Evolutionary conservation across 2,113 vertebrate species (phyloP), one percentile per base, ranked within the genome.

Genomic region (Mola mola): DNA sequence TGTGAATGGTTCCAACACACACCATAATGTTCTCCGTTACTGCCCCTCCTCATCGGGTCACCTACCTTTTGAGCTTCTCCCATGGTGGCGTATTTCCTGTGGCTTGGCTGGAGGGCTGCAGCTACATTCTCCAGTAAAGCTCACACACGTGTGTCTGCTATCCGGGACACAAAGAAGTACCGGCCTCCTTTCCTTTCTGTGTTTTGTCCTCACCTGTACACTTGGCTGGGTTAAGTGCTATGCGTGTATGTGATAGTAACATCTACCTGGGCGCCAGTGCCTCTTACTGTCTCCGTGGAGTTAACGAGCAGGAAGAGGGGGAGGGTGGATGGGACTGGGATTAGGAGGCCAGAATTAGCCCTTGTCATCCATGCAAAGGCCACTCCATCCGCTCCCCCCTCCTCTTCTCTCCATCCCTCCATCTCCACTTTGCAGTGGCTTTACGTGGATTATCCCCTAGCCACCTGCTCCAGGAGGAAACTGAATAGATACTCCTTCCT

Each of bases 41-140:
- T 24, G 12, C 22, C 57, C 47, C 33, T 26, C 15, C 12, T 72
- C 21, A 57, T 68, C 58, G 22, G 65, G 38, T 47, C 69, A 15
- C 92, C 53, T 88, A 95, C 94, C 93, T 94, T 93, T 85, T 94
- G 92, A 86, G 89, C 91, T 86, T 95, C 94, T 68, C 93, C 93
- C 94, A 95, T 94, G 81, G 80, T 92, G 74, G 49, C 37, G 71
- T 69, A 63, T 87, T 59, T 85, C 62, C 72, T 83, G 49, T 75
- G 60, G 66, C 62, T 64, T 40, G 64, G 43, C 64, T 66, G 21
- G 43, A 71, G 44, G 64, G 69, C 80, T 74, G 67, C 68, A 81
- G 22, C 91, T 91, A 81, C 48, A 91, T 92, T 91, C 89, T 91
- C 83, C 78, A 81, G 60, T 60, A 34, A 72, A 50, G 59, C 71